Evolutionary conservation across 2,113 vertebrate species (phyloP), one percentile per base, ranked within the genome.

Genomic region (Ramphastos sulfuratus): DNA sequence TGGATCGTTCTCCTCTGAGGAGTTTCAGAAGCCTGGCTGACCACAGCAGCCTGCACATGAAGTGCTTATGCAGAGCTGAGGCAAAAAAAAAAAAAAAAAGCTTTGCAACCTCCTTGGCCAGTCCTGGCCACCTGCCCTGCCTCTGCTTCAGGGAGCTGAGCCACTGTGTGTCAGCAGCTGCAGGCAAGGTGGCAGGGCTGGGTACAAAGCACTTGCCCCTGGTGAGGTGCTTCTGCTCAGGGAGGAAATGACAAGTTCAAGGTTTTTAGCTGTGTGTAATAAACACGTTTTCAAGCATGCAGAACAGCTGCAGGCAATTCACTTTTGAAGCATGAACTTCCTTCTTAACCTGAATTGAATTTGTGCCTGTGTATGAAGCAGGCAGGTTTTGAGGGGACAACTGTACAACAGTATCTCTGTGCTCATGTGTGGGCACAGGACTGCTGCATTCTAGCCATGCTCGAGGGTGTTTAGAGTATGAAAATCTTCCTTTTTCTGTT

Each of bases 61-160:
- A 28, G 46, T 9, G 31, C 55, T 20, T 28, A 4, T 2, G 4
- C 1, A 23, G 44, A 50, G 59, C 71, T 46, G 25, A 5, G 48
- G 48, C 35, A 10, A 21, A 12, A 10, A 25, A 12, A 17, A 10
- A 25, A 12, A 17, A 30, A 6, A 58, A 15, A 27, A 37, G 50
- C 55, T 37, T 8, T 14, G 54, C 28, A 56, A 4, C 63, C 31
- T 46, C 24, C 52, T 67, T 20, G 13, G 39, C 31, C 52, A 10
- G 18, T 52, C 56, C 39, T 21, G 24, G 18, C 18, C 19, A 23
- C 14, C 73, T 30, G 35, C 61, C 27, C 60, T 35, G 60, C 72
- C 44, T 28, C 1, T 10, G 66, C 65, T 1, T 1, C 1, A 0
- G 5, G 28, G 4, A 10, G n/a, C 55, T 23, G 85, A 69, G 85